Evolutionary conservation across 1,140 invertebrate genomes (phyloP).

Genomic region (Halyomorpha halys): DNA sequence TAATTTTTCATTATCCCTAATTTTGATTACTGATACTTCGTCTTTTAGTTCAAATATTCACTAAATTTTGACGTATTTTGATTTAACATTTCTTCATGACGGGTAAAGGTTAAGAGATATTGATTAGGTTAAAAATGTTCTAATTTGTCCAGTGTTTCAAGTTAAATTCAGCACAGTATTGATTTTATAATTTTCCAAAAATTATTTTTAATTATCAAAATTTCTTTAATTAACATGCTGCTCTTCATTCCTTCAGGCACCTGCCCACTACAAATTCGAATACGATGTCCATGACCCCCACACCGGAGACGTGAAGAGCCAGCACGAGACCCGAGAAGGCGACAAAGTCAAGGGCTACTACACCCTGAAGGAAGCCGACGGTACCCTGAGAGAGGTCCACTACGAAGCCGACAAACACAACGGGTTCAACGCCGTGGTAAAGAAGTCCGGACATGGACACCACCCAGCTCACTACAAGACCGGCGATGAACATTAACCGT

Average conservation of each 20-base stretch:
- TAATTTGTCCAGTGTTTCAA: too few species aligned
- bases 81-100: too few species aligned
- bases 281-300: conserved; percentile 32
- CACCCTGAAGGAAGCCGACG: conserved; percentile 40
- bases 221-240: too few species aligned
- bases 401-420: conserved; percentile 8
- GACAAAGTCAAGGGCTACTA: conserved; percentile 34
- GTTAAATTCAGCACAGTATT: too few species aligned
- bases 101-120: too few species aligned
- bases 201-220: too few species aligned
- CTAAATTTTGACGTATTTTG: too few species aligned
- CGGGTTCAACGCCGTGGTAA: conserved; percentile 46
- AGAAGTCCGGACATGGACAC: conserved; percentile 19
- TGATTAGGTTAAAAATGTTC: too few species aligned
- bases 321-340: conserved; percentile 34
- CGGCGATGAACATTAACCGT: background rate
- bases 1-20: too few species aligned
- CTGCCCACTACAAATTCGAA: conserved; percentile 32
- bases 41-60: too few species aligned
- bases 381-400: conserved; percentile 41
- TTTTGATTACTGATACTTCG: too few species aligned
- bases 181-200: too few species aligned
- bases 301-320: conserved; percentile 34
- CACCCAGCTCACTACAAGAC: conserved; percentile 8
- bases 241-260: conserved; percentile 29